Percentiles rank a stretch among this genome's conserved stretches.
phyloP scores from a whole-genome alignment of 2,888 invertebrate genomes.

The Lysandra bellargus region DNA sequence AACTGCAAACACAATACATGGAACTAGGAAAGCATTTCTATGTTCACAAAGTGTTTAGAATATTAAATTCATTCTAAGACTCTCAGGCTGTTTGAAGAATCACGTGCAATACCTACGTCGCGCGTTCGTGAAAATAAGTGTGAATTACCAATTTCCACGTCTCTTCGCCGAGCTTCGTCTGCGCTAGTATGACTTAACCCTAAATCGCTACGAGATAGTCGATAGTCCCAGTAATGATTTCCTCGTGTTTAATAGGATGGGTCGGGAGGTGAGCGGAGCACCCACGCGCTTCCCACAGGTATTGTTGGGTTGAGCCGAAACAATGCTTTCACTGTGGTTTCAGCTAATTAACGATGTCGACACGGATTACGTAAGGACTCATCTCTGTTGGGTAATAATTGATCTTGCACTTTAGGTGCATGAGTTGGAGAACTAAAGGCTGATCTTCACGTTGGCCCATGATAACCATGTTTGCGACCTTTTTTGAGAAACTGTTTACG shows the following conservation, averaged over 20 bases:
- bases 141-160: neutral
- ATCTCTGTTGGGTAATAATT: slow-evolving; percentile 41
- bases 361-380: slow-evolving; percentile 34
- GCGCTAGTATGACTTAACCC: neutral
- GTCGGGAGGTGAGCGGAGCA: slow-evolving; percentile 35
- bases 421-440: neutral
- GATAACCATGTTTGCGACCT: too few species aligned
- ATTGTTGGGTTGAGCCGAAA: slow-evolving; percentile 51
- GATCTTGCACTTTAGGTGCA: slow-evolving; percentile 30
- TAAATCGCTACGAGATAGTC: slow-evolving; percentile 1
- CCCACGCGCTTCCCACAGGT: slow-evolving; percentile 62
- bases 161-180: neutral
- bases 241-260: slow-evolving; percentile 21
- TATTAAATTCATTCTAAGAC: too few species aligned
- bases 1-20: too few species aligned
- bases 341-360: slow-evolving; percentile 61
- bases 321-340: slow-evolving; percentile 69
- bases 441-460: too few species aligned
- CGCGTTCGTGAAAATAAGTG: neutral
- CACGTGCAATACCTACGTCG: neutral
- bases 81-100: too few species aligned
- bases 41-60: too few species aligned
- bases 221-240: slow-evolving; percentile 25
- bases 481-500: too few species aligned
- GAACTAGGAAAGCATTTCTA: too few species aligned